phyloP scores from a whole-genome alignment of 2,113 vertebrate species.

The Ameiurus melas region DNA sequence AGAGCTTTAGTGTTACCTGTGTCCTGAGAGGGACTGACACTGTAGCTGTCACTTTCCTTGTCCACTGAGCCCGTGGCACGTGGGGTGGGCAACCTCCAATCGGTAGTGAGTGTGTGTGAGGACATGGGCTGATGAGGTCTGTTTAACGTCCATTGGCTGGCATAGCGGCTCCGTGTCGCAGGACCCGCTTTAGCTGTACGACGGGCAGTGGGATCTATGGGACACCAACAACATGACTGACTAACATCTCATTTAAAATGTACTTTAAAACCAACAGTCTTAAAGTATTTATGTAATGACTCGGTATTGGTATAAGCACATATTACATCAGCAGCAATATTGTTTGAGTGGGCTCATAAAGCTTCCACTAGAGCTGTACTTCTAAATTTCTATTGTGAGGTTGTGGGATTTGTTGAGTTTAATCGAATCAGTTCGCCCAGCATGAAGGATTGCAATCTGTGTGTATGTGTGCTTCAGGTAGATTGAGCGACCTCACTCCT shows the following conservation, averaged over 20 bases:
- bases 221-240: slow-evolving; percentile 11
- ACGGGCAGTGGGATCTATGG: slow-evolving; percentile 91
- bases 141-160: slow-evolving; percentile 99
- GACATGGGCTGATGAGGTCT: slow-evolving; percentile 95
- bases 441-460: slow-evolving; percentile 1
- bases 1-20: slow-evolving; percentile 78
- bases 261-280: not conserved
- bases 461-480: not conserved
- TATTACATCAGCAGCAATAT: not conserved
- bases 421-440: not conserved
- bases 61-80: slow-evolving; percentile 91
- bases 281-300: not conserved
- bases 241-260: not conserved
- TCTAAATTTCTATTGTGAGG: not conserved
- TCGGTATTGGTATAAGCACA: not conserved
- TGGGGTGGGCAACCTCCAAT: slow-evolving; percentile 96
- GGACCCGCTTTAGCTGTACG: slow-evolving; percentile 94
- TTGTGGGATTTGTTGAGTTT: not conserved
- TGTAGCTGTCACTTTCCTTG: slow-evolving; percentile 99
- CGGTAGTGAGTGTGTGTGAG: slow-evolving; percentile 94
- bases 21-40: slow-evolving; percentile 97
- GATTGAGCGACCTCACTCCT: not conserved
- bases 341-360: not conserved
- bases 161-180: slow-evolving; percentile 88
- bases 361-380: not conserved